A percentile compares a stretch with the other conserved stretches of the same genome.
Conservation (phyloP, 2,888 invertebrate species). For the Microplitis manilae region DNA sequence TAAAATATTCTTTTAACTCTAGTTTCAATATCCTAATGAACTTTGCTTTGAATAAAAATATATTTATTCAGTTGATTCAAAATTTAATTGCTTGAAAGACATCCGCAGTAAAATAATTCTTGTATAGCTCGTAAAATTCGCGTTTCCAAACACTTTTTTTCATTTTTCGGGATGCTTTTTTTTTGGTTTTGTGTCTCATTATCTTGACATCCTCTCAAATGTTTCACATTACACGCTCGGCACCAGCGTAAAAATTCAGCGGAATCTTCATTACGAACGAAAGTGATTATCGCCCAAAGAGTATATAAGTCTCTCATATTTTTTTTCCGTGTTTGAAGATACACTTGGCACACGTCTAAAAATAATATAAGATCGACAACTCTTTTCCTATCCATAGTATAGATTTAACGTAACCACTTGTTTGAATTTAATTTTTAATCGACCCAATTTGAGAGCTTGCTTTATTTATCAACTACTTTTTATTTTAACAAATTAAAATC, state of each 20-base stretch:
- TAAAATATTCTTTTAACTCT: neutral
- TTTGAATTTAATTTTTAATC: neutral
- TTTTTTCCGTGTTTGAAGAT: slow-evolving; percentile 56
- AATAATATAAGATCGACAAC: slow-evolving; percentile 64
- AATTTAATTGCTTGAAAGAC: slow-evolving; percentile 45
- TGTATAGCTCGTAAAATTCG: slow-evolving; percentile 52
- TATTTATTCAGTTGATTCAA: neutral
- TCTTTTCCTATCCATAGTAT: slow-evolving; percentile 49
- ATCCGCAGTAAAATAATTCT: slow-evolving; percentile 62
- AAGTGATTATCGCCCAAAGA: slow-evolving; percentile 65
- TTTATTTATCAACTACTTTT: too few relatives aligned
- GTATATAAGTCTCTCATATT: slow-evolving; percentile 58
- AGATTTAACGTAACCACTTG: neutral
- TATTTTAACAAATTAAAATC: neutral
- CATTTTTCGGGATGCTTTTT: neutral
- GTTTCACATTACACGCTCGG: slow-evolving; percentile 55
- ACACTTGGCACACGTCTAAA: slow-evolving; percentile 65
- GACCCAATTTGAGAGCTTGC: too few relatives aligned
- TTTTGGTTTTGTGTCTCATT: neutral
- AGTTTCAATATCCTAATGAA: neutral
- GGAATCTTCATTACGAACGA: slow-evolving; percentile 62
- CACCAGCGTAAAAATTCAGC: slow-evolving; percentile 62
- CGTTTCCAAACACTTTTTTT: slow-evolving; percentile 44
- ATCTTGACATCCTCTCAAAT: slow-evolving; percentile 55
- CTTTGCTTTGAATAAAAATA: neutral